Evolutionary conservation across 2,888 invertebrate genomes (phyloP), one percentile per base, ranked within the genome.

Genomic region (Papilio gigon): DNA sequence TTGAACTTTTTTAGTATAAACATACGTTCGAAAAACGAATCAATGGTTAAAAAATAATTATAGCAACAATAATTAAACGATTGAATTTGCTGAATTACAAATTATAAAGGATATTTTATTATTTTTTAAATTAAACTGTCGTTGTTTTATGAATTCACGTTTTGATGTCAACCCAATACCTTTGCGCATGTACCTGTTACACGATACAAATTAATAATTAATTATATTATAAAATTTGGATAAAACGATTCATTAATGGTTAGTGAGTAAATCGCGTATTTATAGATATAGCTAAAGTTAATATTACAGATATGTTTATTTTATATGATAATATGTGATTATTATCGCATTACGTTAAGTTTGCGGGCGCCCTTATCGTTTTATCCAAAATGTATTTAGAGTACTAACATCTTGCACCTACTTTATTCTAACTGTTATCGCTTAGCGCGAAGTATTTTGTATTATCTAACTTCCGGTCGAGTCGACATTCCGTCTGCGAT

Each of bases 391-490:
- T 14, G 35, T 50, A 25, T 60, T 62, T 58, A 27, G 14, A 27
- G 8, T 71, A 47, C 14, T 64, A 62, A 70, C 62, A 65, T 72
- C 74, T 76, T 81, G 84, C 84, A 83, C 82, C 76, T 77, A 77
- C 76, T 74, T 75, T 75, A 74, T 74, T 76, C 65, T 70, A 76
- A 79, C 73, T 79, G 65, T 27, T 30, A 76, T 70, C 68, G 83
- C 82, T 82, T 83, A 75, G 78, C 77, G 71, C n/a, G 71, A 30
- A 25, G 27, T 25, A 68, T 50, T 73, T 76, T 72, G 65, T 73
- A 71, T 62, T 74, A 71, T 72, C 71, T 70, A 75, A 75, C 75
- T 75, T 73, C 73, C 73, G 75, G 75, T 78, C 75, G 79, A 78
- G 77, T 76, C 75, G 76, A 75, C 75, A 76, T 74, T 75, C 76